Conservation (phyloP, 92 coral and sea anemone genomes). For the Palythoa grandiflora region DNA sequence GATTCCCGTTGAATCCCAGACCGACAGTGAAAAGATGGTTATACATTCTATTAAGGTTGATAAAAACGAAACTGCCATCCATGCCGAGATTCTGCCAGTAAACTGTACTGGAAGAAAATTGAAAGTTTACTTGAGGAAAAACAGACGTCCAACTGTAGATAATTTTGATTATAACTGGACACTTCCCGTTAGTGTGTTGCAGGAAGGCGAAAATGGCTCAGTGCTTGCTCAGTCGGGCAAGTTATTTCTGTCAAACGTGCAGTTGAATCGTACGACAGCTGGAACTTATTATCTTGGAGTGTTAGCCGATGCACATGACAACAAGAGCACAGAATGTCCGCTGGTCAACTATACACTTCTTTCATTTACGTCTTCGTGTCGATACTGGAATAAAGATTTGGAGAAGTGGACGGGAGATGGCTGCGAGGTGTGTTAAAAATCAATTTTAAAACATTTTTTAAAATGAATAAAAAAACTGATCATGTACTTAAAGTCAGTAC, state of each 20-base stretch:
- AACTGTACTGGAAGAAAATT: conserved; percentile 70
- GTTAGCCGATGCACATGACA: conserved; percentile 36
- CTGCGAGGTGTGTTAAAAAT: conserved; percentile 69
- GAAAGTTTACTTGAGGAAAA: conserved; percentile 58
- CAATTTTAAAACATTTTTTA: background rate
- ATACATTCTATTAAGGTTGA: conserved; percentile 64
- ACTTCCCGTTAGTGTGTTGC: conserved; percentile 54
- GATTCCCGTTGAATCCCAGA: conserved; percentile 32
- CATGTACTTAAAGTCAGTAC: too few species aligned
- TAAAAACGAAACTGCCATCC: conserved; percentile 71
- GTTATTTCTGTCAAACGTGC: conserved; percentile 80
- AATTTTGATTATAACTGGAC: conserved; percentile 75
- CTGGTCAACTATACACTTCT: conserved; percentile 65
- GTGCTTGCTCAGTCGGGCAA: conserved; percentile 48
- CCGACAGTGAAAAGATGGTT: conserved; percentile 48
- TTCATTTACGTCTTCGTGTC: conserved; percentile 67
- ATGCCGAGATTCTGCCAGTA: conserved; percentile 69
- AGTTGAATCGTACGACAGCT: conserved; percentile 71
- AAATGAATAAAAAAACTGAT: too few species aligned
- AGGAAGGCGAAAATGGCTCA: conserved; percentile 42
- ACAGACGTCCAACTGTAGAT: conserved; percentile 59
- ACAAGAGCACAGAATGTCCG: conserved; percentile 45
- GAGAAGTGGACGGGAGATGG: conserved; percentile 75
- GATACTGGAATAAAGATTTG: conserved; percentile 66
- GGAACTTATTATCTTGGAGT: conserved; percentile 62